Evolutionary conservation across 2,888 invertebrate genomes (phyloP).

Genomic region (Flabesymbios commensalis): DNA sequence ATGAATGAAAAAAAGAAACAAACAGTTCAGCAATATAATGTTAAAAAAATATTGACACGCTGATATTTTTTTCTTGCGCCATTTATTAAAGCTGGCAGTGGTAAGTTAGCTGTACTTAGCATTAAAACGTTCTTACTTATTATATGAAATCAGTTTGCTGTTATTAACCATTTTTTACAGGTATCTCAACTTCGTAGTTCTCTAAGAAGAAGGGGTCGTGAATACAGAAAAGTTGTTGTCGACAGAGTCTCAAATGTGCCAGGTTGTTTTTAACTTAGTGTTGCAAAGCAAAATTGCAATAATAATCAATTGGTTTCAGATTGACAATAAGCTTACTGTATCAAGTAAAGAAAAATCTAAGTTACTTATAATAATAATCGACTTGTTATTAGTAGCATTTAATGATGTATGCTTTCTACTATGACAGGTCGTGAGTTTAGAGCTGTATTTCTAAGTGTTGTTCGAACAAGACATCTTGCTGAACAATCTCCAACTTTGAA

Average conservation of each 20-base stretch:
- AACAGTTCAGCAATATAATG: too few relatives aligned
- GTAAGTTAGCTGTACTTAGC: neutral
- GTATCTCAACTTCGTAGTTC: conserved; percentile 18
- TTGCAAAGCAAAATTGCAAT: too few relatives aligned
- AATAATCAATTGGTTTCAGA: too few relatives aligned
- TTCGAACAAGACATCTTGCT: conserved; percentile 42
- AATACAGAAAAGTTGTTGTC: conserved; percentile 33
- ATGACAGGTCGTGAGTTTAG: conserved; percentile 55
- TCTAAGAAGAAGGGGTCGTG: conserved; percentile 35
- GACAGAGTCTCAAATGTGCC: conserved; percentile 50
- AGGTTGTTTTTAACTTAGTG: conserved; percentile 32
- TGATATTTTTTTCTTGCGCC: neutral
- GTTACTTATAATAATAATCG: too few relatives aligned
- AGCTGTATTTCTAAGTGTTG: conserved; percentile 52
- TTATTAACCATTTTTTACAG: too few relatives aligned
- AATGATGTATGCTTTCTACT: too few relatives aligned
- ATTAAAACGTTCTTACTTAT: too few relatives aligned
- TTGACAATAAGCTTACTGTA: too few relatives aligned
- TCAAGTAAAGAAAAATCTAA: too few relatives aligned
- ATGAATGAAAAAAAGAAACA: too few relatives aligned
- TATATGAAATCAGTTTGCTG: too few relatives aligned
- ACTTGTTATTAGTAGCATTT: too few relatives aligned
- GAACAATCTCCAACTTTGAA: conserved; percentile 3
- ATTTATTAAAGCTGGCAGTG: neutral
- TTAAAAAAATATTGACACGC: neutral